Base-by-base conservation (phyloP, 1,140 invertebrate genomes). In the Schmidtea mediterranea region DNA sequence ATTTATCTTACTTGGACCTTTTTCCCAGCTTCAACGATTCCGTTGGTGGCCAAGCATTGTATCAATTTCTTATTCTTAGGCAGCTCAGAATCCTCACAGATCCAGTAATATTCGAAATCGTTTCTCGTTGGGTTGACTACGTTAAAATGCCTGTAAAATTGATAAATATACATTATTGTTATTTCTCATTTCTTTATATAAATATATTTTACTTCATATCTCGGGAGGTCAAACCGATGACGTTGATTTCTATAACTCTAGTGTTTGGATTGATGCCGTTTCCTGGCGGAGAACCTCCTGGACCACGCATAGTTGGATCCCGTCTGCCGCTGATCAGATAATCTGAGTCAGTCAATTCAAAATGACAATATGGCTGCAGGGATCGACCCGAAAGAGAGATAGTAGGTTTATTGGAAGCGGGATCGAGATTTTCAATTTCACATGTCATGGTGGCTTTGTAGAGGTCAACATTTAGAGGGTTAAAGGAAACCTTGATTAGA, bases 341-440 rank as follows among this genome's bases (percentile, higher is more conserved):
- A 52, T 66, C 63, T 1, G 62, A 66, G 48, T 66, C 60, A 43
- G 59, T 58, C 21, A 67, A 52, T 40, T 67, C 65, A 59, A 67
- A 66, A 52, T 67, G 65, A 50, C 63, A 67, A 51, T 62, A 66
- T 1, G 65, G 65, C 57, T 66, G 58, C 36, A 65, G 45, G 46
- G 62, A 61, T 36, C 58, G 56, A 0, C 58, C 63, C 43, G 56
- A 60, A 16, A 67, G 18, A 10, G 55, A 54, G 26, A 67, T 53
- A 16, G 58, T 58, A 38, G 62, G 63, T 5, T 59, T 59, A 36
- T 59, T 55, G 3, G 40, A 41, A 12, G 40, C 3, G 10, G 40
- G 18, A 43, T 62, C 59, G 24, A 66, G 54, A 52, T 62, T 61
- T 6, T 61, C 54, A 38, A 66, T 58, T n/a, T 24, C 16, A 22